These are phyloP conservation scores for Toxotes chatareus DNA, from an alignment of 2,113 vertebrate genomes.

Conservation along the genomic window DNA sequence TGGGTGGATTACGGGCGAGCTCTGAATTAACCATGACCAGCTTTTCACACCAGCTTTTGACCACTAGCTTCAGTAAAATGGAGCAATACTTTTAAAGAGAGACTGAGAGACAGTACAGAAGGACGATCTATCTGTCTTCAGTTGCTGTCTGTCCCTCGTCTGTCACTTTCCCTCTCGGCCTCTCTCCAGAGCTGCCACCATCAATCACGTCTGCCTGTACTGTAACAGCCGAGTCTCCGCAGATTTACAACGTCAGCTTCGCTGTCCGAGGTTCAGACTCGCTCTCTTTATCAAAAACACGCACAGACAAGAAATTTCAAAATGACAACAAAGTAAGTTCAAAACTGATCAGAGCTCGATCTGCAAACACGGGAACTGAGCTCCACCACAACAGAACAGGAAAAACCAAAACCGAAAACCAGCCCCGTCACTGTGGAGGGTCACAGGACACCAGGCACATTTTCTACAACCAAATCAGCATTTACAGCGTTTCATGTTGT, in stretches of 20 bases:
- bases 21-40: too few relatives aligned
- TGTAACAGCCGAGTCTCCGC: slow-evolving; percentile 41
- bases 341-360: too few relatives aligned
- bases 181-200: slow-evolving; percentile 27
- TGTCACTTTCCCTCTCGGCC: slow-evolving; percentile 23
- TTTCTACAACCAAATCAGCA: neutral
- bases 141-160: slow-evolving; percentile 21
- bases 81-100: neutral
- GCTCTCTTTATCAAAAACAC: neutral
- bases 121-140: slow-evolving; percentile 18
- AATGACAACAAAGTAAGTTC: too few relatives aligned
- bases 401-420: too few relatives aligned
- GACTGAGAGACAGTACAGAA: slow-evolving; percentile 11
- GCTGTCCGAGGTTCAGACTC: neutral
- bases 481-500: neutral
- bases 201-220: slow-evolving; percentile 46
- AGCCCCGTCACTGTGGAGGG: neutral
- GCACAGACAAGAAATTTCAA: too few relatives aligned
- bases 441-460: neutral
- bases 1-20: too few relatives aligned
- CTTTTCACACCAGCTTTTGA: too few relatives aligned
- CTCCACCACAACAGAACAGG: too few relatives aligned
- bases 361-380: too few relatives aligned
- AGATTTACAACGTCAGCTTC: slow-evolving; percentile 48
- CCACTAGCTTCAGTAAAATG: neutral